Base-by-base conservation (phyloP, 35 echinoderm and acorn worm species). In the Ophiothrix spiculata region DNA sequence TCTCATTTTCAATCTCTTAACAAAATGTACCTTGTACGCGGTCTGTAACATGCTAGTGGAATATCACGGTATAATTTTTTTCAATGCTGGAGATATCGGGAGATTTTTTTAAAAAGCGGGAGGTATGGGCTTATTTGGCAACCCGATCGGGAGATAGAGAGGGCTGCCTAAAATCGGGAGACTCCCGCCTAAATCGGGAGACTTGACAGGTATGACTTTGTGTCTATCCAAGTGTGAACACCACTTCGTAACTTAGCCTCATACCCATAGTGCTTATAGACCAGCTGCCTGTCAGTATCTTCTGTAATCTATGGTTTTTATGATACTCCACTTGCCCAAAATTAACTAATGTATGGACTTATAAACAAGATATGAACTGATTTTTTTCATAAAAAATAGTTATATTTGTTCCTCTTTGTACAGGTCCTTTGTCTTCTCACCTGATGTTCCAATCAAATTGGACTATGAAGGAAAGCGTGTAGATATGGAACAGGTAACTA, bases 381-480 rank as follows among this genome's bases (percentile, higher is more conserved):
- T 15, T 17, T 37, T 29, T 25, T 74, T 32, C 16, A 25, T 74
- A 15, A 74, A 74, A 29, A 21, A 29, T 86, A 21, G 6, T 76
- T 80, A n/a, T n/a, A n/a, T n/a, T 39, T 75, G 56, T 83, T 37
- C 25, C 36, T 73, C 23, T 28, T 49, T 87, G 32, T 64, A 19
- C 88, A 98, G 91, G 84, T 97, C 94, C n/a, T 93, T 98, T 75
- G 89, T 89, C 13, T 98, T 98, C 88, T 93, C 95, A 32, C 95
- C 95, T 14, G 95, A 94, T 81, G 92, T 94, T 80, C 95, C 89
- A 36, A 91, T 98, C 64, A 91, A 88, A 40, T 56, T 98, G 85
- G 95, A 97, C 46, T 98, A 98, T 79, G 92, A 98, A 80, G 95
- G 95, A 19, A 98, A 98, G 79, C 56, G 89, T 60, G 88, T 98